phyloP scores from a whole-genome alignment of 2,888 invertebrate genomes.

The Eupithecia abbreviata region DNA sequence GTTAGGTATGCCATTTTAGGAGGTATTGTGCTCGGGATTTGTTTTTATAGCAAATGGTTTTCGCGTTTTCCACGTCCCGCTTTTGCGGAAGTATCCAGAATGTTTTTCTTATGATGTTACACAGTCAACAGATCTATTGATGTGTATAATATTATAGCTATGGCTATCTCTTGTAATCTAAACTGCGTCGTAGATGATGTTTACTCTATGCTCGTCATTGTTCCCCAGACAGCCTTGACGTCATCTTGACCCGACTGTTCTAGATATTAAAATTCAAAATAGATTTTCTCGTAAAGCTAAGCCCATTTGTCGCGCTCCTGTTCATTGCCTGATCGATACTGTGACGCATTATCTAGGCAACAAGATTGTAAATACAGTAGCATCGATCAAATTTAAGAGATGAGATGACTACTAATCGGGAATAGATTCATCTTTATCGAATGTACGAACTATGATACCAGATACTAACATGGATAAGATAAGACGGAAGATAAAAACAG shows the following conservation, averaged over 20 bases:
- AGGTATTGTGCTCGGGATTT: constrained; percentile 5
- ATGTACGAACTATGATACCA: background rate
- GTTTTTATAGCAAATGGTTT: background rate
- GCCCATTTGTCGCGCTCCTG: constrained; percentile 48
- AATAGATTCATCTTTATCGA: constrained; percentile 8
- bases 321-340: constrained; percentile 31
- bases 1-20: background rate
- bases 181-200: constrained; percentile 46
- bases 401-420: constrained; percentile 23
- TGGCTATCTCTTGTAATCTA: constrained; percentile 21
- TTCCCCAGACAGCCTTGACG: constrained; percentile 55
- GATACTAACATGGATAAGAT: background rate
- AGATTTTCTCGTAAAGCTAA: constrained; percentile 48
- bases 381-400: constrained; percentile 47
- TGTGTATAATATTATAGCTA: background rate
- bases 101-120: background rate
- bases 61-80: background rate
- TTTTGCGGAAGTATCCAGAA: background rate
- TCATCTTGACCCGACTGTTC: constrained; percentile 55
- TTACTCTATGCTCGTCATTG: constrained; percentile 48
- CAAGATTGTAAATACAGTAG: constrained; percentile 40
- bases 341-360: constrained; percentile 43
- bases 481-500: background rate
- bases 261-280: constrained; percentile 54
- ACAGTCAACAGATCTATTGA: background rate